These are phyloP conservation scores for Augochlora pura DNA, from an alignment of 1,140 invertebrate genomes.

Conservation along the genomic window DNA sequence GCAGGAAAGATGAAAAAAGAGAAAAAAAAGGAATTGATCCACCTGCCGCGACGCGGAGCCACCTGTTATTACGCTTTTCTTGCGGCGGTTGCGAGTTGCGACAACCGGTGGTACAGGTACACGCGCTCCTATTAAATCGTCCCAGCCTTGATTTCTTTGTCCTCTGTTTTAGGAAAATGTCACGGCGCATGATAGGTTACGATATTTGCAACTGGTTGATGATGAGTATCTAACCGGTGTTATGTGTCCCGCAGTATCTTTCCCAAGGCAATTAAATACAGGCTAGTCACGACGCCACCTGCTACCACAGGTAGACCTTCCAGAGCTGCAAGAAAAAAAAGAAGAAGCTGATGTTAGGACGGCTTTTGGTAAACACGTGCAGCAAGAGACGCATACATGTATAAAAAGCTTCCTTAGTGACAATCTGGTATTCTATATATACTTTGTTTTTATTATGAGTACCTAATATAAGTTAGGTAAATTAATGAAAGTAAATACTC, in stretches of 20 bases:
- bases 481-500: too few relatives aligned
- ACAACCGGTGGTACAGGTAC: constrained; percentile 35
- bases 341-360: too few relatives aligned
- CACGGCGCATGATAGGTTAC: neutral
- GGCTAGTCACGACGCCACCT: neutral
- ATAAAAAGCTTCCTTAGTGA: too few relatives aligned
- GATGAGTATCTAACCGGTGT: neutral
- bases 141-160: neutral
- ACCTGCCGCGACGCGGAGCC: constrained; percentile 72
- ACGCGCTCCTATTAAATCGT: neutral
- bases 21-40: constrained; percentile 60
- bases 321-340: too few relatives aligned
- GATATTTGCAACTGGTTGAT: neutral
- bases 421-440: too few relatives aligned
- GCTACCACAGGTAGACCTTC: too few relatives aligned
- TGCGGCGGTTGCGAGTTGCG: neutral
- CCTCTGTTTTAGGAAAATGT: neutral
- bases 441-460: too few relatives aligned
- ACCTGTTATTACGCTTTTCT: constrained; percentile 65
- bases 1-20: constrained; percentile 22
- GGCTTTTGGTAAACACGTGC: too few relatives aligned
- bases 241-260: neutral
- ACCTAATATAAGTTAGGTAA: too few relatives aligned
- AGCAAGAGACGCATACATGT: too few relatives aligned
- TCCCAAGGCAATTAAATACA: neutral